phyloP scores from a whole-genome alignment of 2,113 vertebrate genomes.

The Leucoraja erinaceus region DNA sequence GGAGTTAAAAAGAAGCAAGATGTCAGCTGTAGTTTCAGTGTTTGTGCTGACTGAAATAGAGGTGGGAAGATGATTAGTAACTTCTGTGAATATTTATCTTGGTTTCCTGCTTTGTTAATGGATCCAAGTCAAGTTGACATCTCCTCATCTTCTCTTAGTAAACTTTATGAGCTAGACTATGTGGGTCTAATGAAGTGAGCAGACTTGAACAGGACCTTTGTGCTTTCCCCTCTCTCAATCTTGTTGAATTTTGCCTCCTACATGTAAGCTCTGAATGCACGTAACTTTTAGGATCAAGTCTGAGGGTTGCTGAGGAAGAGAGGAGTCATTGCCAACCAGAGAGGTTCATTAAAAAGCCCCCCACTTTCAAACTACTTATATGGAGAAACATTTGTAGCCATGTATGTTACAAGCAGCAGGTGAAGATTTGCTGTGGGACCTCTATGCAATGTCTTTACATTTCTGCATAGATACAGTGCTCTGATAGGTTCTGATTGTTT shows the following conservation, averaged over 20 bases:
- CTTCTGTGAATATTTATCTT: neutral
- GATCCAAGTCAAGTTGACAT: neutral
- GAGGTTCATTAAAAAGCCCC: neutral
- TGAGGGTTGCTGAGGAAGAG: neutral
- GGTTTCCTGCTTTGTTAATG: neutral
- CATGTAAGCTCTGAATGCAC: neutral
- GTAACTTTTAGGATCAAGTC: neutral
- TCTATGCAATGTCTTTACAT: neutral
- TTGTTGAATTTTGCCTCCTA: conserved; percentile 12
- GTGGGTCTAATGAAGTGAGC: neutral
- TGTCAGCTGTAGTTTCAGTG: neutral
- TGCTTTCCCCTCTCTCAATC: neutral
- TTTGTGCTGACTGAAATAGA: neutral
- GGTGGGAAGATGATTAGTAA: neutral
- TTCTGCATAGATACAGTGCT: no score
- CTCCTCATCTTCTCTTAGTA: neutral
- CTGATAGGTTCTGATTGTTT: neutral
- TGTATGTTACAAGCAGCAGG: neutral
- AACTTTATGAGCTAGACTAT: conserved; percentile 19
- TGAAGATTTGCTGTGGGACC: neutral
- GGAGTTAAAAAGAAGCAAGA: neutral
- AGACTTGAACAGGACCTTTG: neutral
- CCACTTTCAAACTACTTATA: neutral
- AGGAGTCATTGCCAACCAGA: neutral
- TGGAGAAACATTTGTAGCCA: neutral